Evolutionary conservation across 1,140 invertebrate genomes (phyloP).

Genomic region (Papilio dardanus): DNA sequence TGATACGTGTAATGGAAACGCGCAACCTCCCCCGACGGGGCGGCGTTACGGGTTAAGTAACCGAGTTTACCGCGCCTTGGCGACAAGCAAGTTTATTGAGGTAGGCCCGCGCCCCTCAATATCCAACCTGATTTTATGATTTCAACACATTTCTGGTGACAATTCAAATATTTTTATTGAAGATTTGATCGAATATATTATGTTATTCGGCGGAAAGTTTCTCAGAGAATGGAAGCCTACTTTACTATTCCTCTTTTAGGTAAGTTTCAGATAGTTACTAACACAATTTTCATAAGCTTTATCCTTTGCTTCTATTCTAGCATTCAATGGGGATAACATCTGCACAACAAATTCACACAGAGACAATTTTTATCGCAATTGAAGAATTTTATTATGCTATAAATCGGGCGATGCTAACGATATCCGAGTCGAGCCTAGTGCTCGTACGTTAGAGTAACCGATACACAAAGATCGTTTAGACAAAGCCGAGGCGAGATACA

Average conservation of each 20-base stretch:
- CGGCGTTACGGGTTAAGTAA: constrained; percentile 57
- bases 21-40: constrained; percentile 34
- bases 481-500: constrained; percentile 51
- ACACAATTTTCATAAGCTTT: too few species aligned
- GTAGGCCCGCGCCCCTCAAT: constrained; percentile 46
- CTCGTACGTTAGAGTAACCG: constrained; percentile 7
- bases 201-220: neutral
- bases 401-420: constrained; percentile 28
- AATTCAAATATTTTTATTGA: constrained; percentile 41
- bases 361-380: constrained; percentile 9
- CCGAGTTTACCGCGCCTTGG: constrained; percentile 50
- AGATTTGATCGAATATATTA: neutral
- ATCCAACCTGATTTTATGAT: constrained; percentile 34
- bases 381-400: constrained; percentile 13
- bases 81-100: constrained; percentile 54
- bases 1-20: constrained; percentile 46
- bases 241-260: too few species aligned
- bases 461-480: constrained; percentile 56
- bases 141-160: constrained; percentile 37
- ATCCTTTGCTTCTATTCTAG: neutral
- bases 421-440: constrained; percentile 30
- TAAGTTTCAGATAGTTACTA: neutral
- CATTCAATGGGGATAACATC: neutral
- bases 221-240: neutral
- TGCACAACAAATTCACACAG: neutral